These are phyloP conservation scores for Catamblyrhynchus diadema DNA, from an alignment of 2,797 vertebrate genomes.

Conservation along the genomic window DNA sequence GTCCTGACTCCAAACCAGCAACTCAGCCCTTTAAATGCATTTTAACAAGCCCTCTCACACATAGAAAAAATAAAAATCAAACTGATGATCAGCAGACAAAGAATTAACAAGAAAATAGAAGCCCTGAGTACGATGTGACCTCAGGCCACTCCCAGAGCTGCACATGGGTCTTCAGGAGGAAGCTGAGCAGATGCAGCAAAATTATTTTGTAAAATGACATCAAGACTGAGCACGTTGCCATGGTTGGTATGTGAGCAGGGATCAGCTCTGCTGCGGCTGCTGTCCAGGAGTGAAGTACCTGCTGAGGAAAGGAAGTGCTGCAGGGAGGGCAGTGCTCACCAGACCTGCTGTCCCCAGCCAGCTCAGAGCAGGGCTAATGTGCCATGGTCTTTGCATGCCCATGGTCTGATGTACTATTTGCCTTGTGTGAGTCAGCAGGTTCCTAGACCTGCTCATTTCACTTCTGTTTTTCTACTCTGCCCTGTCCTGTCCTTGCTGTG, in stretches of 20 bases:
- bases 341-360: background rate
- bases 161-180: background rate
- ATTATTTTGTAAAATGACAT: background rate
- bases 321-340: background rate
- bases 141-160: background rate
- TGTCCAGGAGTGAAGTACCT: background rate
- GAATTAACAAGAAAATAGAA: background rate
- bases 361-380: background rate
- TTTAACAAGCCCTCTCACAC: background rate
- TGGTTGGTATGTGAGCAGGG: background rate
- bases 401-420: background rate
- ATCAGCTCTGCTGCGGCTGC: background rate
- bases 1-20: background rate
- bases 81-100: background rate
- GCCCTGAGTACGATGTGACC: background rate
- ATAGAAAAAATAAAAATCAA: background rate
- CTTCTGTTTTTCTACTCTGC: background rate
- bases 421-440: background rate
- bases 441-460: background rate
- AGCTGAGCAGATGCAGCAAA: background rate
- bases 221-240: accelerated
- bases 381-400: background rate
- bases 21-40: background rate
- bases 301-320: background rate
- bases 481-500: background rate